phyloP scores from a whole-genome alignment of 2,113 vertebrate species.

The Platysteira castanea region DNA sequence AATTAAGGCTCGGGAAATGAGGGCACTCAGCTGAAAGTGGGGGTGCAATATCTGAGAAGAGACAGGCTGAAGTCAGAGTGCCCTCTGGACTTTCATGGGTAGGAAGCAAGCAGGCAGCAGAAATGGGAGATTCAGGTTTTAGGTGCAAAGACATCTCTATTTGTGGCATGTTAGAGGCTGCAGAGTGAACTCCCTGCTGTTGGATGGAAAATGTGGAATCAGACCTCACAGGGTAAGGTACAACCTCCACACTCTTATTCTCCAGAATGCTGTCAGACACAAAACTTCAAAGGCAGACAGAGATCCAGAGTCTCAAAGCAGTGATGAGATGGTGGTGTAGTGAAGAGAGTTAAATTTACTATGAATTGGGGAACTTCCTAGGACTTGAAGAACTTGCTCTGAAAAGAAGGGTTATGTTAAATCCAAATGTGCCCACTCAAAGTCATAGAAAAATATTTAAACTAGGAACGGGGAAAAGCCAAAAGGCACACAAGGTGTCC shows the following conservation, averaged over 20 bases:
- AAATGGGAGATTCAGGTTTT: neutral
- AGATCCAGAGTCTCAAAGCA: neutral
- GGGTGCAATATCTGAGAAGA: neutral
- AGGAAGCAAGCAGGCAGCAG: neutral
- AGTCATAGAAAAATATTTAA: neutral
- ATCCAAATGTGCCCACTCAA: neutral
- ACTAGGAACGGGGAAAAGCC: neutral
- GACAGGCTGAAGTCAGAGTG: neutral
- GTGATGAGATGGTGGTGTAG: neutral
- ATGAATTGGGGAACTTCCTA: neutral
- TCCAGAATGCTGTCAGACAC: neutral
- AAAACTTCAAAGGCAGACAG: neutral
- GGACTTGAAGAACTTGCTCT: neutral
- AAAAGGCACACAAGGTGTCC: neutral
- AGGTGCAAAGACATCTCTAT: neutral
- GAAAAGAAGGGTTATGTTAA: neutral
- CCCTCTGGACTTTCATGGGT: neutral
- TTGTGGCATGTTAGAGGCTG: neutral
- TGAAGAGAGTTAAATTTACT: neutral
- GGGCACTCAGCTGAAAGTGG: neutral
- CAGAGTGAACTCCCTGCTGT: neutral
- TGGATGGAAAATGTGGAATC: neutral
- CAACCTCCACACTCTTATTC: neutral
- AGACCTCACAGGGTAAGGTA: neutral
- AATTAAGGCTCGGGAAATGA: neutral